phyloP scores from a whole-genome alignment of 2,888 invertebrate genomes.

The Agrotis clavis region DNA sequence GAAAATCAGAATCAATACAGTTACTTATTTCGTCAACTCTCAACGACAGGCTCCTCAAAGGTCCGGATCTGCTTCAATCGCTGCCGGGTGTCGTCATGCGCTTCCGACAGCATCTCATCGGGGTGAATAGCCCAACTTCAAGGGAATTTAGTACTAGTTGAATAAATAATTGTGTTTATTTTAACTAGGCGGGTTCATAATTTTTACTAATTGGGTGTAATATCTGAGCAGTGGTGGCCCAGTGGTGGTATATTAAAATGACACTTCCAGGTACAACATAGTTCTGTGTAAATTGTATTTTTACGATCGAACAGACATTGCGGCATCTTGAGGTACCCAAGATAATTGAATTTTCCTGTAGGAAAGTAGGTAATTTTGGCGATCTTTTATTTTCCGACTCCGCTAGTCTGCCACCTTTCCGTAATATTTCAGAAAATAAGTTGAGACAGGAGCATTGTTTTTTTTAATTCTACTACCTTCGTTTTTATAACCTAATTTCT shows the following conservation, averaged over 20 bases:
- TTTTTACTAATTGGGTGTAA: too few species aligned
- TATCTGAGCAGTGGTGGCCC: too few species aligned
- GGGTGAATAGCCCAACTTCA: too few species aligned
- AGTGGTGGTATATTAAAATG: neutral
- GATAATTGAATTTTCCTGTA: conserved; percentile 16
- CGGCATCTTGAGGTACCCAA: neutral
- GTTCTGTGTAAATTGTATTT: neutral
- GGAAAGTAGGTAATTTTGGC: neutral
- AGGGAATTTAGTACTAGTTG: too few species aligned
- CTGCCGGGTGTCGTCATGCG: too few species aligned
- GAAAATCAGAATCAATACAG: too few species aligned
- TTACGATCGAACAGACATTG: conserved; percentile 16
- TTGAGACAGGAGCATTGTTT: neutral
- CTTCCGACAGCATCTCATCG: too few species aligned
- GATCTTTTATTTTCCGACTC: conserved; percentile 8
- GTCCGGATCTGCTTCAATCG: too few species aligned
- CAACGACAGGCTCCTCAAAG: too few species aligned
- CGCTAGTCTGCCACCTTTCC: neutral
- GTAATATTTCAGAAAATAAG: conserved; percentile 1
- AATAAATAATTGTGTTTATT: too few species aligned
- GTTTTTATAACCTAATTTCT: conserved; percentile 4
- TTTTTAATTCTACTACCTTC: conserved; percentile 12
- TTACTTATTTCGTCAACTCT: too few species aligned
- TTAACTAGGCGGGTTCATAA: too few species aligned
- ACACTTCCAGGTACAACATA: neutral